Evolutionary conservation across 2,797 vertebrate genomes (phyloP).

Genomic region (Poecilia picta): DNA sequence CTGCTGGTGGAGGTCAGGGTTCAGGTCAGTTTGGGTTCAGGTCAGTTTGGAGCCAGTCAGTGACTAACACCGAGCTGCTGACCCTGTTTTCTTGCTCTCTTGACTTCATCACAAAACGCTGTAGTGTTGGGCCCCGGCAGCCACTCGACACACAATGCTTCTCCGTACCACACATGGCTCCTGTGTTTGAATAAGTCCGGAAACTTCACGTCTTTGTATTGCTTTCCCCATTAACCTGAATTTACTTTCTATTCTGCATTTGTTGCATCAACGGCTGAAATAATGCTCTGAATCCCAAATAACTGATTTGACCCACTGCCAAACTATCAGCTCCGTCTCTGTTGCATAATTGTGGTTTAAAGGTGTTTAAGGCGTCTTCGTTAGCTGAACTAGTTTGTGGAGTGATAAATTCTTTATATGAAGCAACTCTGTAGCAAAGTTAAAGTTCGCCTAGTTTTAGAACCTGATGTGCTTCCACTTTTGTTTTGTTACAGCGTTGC

Average conservation of each 20-base stretch:
- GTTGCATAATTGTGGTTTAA: constrained; percentile 13
- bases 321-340: constrained; percentile 17
- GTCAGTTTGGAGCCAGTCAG: constrained; percentile 27
- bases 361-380: constrained; percentile 7
- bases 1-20: constrained; percentile 15
- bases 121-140: constrained; percentile 8
- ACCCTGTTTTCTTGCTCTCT: constrained; percentile 8
- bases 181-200: not conserved
- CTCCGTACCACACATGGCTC: not conserved
- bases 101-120: constrained; percentile 9
- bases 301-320: constrained; percentile 33
- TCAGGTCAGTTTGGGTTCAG: constrained; percentile 36
- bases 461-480: not conserved
- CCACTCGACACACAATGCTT: not conserved
- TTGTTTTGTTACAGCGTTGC: not conserved
- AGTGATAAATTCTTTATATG: constrained; percentile 14
- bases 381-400: constrained; percentile 7
- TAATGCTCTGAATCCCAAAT: constrained; percentile 45
- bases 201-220: not conserved
- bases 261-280: constrained; percentile 52
- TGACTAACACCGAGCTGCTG: not conserved
- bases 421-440: not conserved
- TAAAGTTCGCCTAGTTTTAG: not conserved
- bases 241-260: constrained; percentile 16
- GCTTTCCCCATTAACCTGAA: not conserved